Base-by-base conservation (phyloP, 2,888 invertebrate genomes). In the Chirona hameri region DNA sequence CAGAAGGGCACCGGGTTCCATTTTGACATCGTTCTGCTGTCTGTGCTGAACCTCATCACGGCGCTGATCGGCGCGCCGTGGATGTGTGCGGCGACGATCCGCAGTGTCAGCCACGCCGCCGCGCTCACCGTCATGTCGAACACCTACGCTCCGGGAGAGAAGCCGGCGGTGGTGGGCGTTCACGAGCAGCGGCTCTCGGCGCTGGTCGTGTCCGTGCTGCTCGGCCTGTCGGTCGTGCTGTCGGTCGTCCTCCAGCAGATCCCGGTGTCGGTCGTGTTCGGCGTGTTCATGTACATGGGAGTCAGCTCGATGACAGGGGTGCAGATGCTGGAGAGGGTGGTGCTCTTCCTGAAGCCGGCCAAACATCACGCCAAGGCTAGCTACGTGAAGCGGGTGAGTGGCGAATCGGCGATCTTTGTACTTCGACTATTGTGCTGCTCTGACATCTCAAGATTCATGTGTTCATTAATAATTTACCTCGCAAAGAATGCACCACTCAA, bases 1-100 rank as follows among this genome's bases (percentile, higher is more conserved):
- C 93, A 93, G 87, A 99, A 99, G 88, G 98, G 98, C 52, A 94
- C 95, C 85, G 99, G 99, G 15, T 94, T 97, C 88, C 98, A 99
- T 89, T 92, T 97, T 91, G 99, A 99, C 89, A 94, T 99, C 86
- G 94, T 98, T 24, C 90, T 99, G 81, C 91, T 98, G 86, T 96
- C 96, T 84, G 86, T 93, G 82, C 91, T 96, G 87, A 96, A 97
- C 88, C 91, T 94, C 27, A 89, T 95, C 82, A 95, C 95, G 27
- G 79, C 81, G 29, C 84, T 90, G 52, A 87, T 97, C 86, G 98
- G 98, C 14, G 93, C 97, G 84, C 98, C 99, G 0, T 98, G 97
- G 95, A 94, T 97, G 89, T 97, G 96, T 88, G 97, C 97, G 1
- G 98, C 98, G 0, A 89, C 98, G 1, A 97, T 99, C 27, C 92